Percentiles rank a stretch among this genome's conserved stretches.
Evolutionary conservation across 2,113 vertebrate genomes (phyloP).

Genomic region (Salvelinus namaycush): DNA sequence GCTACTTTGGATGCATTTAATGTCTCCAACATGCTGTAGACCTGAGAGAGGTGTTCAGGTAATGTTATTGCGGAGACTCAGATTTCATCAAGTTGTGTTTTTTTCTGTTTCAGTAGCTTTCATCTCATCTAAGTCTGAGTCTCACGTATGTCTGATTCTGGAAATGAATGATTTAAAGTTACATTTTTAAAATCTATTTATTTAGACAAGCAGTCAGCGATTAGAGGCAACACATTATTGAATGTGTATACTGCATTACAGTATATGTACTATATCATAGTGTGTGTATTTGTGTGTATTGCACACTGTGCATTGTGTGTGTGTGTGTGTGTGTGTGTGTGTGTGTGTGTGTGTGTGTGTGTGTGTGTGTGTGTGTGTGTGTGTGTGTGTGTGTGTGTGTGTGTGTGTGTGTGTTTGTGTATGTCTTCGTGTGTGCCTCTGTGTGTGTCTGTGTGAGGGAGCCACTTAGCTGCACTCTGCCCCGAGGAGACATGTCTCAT

Average conservation of each 20-base stretch:
- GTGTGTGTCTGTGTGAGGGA: neutral
- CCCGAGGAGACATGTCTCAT: conserved; percentile 49
- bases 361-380: neutral
- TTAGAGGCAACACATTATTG: no score
- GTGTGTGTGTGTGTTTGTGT: no score
- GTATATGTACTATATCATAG: no score
- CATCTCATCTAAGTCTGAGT: neutral
- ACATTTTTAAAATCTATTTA: no score
- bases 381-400: neutral
- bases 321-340: neutral
- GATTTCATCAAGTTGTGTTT: no score
- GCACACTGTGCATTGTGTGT: neutral
- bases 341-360: neutral
- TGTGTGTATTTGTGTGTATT: neutral
- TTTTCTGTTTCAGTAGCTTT: neutral
- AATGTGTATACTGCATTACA: no score
- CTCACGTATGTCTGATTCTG: no score
- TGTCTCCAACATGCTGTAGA: conserved; percentile 10
- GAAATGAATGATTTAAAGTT: no score
- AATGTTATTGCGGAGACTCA: neutral
- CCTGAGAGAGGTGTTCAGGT: neutral
- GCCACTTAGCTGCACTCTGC: neutral
- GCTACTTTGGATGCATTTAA: conserved; percentile 9
- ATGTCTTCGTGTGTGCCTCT: neutral
- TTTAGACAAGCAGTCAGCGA: no score